Conservation (phyloP, 2,797 vertebrate genomes). For the Masticophis lateralis region DNA sequence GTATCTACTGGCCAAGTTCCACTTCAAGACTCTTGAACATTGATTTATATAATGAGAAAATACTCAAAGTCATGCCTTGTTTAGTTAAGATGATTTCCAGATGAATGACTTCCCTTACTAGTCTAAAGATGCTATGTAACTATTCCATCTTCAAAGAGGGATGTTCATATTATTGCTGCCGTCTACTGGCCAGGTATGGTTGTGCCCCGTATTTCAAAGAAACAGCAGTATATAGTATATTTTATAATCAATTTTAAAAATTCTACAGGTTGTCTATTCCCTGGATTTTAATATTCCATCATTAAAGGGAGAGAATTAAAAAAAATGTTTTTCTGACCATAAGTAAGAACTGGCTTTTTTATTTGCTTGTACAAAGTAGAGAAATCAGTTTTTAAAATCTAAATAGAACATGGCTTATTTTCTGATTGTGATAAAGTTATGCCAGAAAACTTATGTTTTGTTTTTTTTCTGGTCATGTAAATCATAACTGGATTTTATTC, state of each 20-base stretch:
- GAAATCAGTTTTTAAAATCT: not conserved
- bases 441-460: not conserved
- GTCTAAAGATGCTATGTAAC: not conserved
- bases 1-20: not conserved
- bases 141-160: not conserved
- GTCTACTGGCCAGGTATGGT: not conserved
- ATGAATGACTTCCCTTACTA: not conserved
- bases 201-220: not conserved
- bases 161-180: not conserved
- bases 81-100: not conserved
- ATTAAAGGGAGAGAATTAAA: not conserved
- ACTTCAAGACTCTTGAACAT: not conserved
- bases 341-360: not conserved
- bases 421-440: not conserved
- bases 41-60: not conserved
- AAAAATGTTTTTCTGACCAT: not conserved
- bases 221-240: not conserved
- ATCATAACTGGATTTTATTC: not conserved
- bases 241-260: not conserved
- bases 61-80: not conserved
- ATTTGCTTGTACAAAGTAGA: not conserved
- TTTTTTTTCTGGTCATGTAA: not conserved
- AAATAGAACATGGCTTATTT: not conserved
- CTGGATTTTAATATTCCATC: not conserved
- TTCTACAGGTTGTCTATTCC: not conserved